Percentiles rank a stretch among this genome's conserved stretches.
phyloP scores from a whole-genome alignment of 2,113 vertebrate species.

The Amblyornis subalaris region DNA sequence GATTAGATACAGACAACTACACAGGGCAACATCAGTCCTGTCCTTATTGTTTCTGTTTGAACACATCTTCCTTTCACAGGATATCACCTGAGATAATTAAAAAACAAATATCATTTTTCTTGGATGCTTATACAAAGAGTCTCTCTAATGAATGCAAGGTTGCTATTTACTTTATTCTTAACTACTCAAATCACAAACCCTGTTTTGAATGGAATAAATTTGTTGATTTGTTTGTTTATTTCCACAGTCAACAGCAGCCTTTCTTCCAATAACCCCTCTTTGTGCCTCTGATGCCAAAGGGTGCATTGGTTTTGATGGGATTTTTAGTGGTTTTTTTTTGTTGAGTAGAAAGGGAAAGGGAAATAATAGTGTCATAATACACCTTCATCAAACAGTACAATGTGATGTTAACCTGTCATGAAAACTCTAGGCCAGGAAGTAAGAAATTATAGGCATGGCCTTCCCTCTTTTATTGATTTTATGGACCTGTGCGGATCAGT shows the following conservation, averaged over 20 bases:
- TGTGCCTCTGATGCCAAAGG: background rate
- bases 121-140: background rate
- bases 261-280: background rate
- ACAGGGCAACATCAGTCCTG: background rate
- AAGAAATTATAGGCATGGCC: background rate
- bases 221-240: background rate
- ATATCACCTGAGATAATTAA: background rate
- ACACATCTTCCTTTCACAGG: background rate
- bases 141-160: background rate
- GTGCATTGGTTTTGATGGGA: background rate
- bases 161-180: background rate
- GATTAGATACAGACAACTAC: background rate
- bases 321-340: background rate
- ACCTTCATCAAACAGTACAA: background rate
- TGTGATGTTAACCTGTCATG: background rate
- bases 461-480: background rate
- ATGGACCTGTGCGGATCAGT: background rate
- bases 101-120: background rate
- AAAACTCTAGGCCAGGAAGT: background rate
- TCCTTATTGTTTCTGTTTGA: background rate
- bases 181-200: background rate
- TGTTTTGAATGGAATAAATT: background rate
- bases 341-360: background rate
- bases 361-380: background rate
- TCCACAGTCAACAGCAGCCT: background rate